Base-by-base conservation (phyloP, 2,797 vertebrate genomes). In the Cheirogaleus major region DNA sequence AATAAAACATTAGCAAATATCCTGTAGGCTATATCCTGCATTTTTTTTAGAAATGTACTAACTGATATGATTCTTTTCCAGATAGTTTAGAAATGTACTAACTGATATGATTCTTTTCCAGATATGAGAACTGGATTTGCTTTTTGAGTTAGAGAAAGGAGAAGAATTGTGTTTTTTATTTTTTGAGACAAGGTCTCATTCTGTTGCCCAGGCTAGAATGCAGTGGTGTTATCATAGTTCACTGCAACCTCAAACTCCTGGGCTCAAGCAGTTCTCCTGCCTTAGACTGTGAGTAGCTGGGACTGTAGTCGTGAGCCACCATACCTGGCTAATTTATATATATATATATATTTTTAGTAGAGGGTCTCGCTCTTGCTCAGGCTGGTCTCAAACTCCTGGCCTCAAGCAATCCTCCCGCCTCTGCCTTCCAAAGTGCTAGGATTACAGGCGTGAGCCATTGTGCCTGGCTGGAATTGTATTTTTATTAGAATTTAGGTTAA, bases 401-500 rank as follows among this genome's bases (percentile, higher is more conserved):
- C 32, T 18, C 63, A 65, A 65, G 32, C 63, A 18, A 65, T 65
- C 63, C 15, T n/a, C 63, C 15, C 7, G 17, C 63, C 63, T n/a
- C 63, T n/a, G 32, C 32, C 63, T 65, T 65, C 63, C 63, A 65
- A 65, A 65, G 32, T 65, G 63, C 32, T 65, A n/a, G 63, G 15
- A n/a, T 18, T 65, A 18, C 17, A n/a, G 32, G 7, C 0, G 7
- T 65, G 63, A 65, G 63, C 63, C 17, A 18, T 32, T n/a, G 63
- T 8, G 32, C 63, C 32, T n/a, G 32, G 32, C 17, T 65, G 32
- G 63, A 18, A 75, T 43, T 89, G 15, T 67, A 52, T 93, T 89
- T 90, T 63, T 87, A 83, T 55, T 96, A 92, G 55, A 83, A 80
- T 92, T 89, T 75, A 92, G 70, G 59, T 87, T 97, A 72, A 79